Conservation (phyloP, 2,888 invertebrate species). For the Branchellion lobata region DNA sequence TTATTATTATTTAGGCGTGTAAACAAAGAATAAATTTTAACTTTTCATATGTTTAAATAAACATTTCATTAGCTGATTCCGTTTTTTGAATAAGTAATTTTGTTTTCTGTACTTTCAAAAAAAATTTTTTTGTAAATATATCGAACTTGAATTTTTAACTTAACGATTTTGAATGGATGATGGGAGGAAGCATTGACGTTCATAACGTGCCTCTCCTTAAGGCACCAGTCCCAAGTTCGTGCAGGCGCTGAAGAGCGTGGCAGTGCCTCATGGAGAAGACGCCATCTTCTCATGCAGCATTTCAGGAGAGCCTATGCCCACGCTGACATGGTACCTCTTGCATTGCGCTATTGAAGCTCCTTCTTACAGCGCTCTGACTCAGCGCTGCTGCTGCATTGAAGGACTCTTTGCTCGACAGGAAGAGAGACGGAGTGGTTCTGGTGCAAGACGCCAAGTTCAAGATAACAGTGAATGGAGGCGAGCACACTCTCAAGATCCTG, state of each 20-base stretch:
- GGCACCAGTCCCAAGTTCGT: constrained; percentile 8
- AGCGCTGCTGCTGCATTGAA: too few species aligned
- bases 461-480: background rate
- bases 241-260: constrained; percentile 4
- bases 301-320: constrained; percentile 21
- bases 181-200: too few species aligned
- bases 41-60: too few species aligned
- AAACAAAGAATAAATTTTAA: too few species aligned
- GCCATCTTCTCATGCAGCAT: constrained; percentile 21
- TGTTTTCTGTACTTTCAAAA: too few species aligned
- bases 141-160: too few species aligned
- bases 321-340: background rate
- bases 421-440: background rate
- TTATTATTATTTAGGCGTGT: too few species aligned
- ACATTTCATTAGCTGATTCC: too few species aligned
- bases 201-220: background rate
- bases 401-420: background rate
- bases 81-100: too few species aligned
- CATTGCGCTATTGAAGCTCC: background rate
- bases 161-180: too few species aligned
- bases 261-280: background rate
- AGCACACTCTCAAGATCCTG: background rate
- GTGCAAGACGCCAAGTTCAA: constrained; percentile 3
- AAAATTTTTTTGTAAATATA: too few species aligned
- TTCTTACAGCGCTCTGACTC: too few species aligned